Evolutionary conservation across 1,140 invertebrate genomes (phyloP), one percentile per base, ranked within the genome.

Genomic region (Achatina immaculata): DNA sequence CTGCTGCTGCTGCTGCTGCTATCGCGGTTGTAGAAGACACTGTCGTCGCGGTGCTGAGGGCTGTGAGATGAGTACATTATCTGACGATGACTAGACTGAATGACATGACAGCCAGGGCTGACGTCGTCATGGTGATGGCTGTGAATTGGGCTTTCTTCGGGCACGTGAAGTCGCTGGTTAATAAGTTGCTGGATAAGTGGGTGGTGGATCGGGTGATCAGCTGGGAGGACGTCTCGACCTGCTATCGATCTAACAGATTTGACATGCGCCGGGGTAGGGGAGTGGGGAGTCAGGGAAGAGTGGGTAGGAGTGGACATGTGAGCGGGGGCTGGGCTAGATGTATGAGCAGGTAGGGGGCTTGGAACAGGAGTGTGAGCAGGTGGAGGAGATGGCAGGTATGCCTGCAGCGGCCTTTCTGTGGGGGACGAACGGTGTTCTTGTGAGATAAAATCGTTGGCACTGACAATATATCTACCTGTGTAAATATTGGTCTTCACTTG

Each of bases 171-270:
- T 16, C 78, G 40, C 45, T 80, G 78, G 45, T 80, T 80, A 43
- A 80, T 80, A 28, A 80, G 48, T 19, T 80, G 78, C 68, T 80
- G 78, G 68, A 80, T 72, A 43, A 80, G 68, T 1, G 78, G 78
- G 38, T 80, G 78, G 48, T 80, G 62, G 78, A 80, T 71, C 2
- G 78, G 78, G 38, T 80, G 78, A 28, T 80, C 78, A 34, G 68
- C 78, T 16, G 78, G 78, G 14, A 80, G 68, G 7, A 78, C 76
- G 31, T 78, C 76, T 21, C 31, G 38, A 55, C 74, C 31, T 7
- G 40, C 14, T 31, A n/a, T 9, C 2, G 31, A 31, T 36, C 74
- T 40, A 16, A 55, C n/a, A 19, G 31, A 31, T 28, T 68, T 66
- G 16, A 45, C 21, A 40, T 68, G 65, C 31, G 76, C 76, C 7